phyloP scores from a whole-genome alignment of 2,888 invertebrate genomes.

The Abrostola tripartita region DNA sequence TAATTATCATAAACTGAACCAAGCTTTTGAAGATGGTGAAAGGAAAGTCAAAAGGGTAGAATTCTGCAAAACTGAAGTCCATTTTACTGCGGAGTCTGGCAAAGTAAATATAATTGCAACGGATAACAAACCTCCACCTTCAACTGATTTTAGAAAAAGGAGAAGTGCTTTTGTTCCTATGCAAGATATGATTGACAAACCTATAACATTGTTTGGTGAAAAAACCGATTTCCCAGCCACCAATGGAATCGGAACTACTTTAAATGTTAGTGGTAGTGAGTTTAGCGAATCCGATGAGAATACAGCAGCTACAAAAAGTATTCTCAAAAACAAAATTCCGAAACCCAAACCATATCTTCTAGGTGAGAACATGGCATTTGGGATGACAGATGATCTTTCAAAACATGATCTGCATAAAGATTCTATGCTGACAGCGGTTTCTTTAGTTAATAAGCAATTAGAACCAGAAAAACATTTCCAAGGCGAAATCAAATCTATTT shows the following conservation, averaged over 20 bases:
- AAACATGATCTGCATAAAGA: conserved; percentile 57
- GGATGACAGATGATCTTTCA: conserved; percentile 62
- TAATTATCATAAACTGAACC: conserved; percentile 62
- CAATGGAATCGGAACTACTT: conserved; percentile 56
- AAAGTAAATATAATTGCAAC: conserved; percentile 96
- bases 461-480: conserved; percentile 67
- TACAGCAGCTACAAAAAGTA: conserved; percentile 90
- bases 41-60: conserved; percentile 92
- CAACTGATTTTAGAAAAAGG: conserved; percentile 92
- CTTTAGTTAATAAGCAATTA: conserved; percentile 79
- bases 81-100: conserved; percentile 95
- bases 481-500: conserved; percentile 61
- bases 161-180: conserved; percentile 87
- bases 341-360: conserved; percentile 93
- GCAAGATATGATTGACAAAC: conserved; percentile 80
- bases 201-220: conserved; percentile 91
- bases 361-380: conserved; percentile 90
- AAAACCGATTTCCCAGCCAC: conserved; percentile 66
- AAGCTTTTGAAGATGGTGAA: conserved; percentile 73
- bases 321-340: conserved; percentile 92
- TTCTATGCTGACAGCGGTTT: conserved; percentile 71
- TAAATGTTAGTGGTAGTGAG: conserved; percentile 63
- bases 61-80: conserved; percentile 96
- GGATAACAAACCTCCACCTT: conserved; percentile 95
- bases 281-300: conserved; percentile 83